Base-by-base conservation (phyloP, 35 echinoderm and acorn worm genomes). In the Lytechinus variegatus region DNA sequence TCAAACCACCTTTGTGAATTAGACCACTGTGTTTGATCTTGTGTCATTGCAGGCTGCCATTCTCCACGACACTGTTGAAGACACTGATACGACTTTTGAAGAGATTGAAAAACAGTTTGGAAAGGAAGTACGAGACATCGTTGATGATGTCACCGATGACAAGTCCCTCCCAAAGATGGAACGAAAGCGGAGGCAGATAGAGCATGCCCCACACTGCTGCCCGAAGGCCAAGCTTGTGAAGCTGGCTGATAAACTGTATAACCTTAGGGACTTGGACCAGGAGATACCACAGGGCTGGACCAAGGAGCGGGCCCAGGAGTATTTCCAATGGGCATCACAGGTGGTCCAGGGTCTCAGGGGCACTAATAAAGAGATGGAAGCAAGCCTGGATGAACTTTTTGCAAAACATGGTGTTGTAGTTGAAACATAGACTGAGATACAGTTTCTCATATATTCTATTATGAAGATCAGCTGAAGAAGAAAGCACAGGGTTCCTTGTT, bases 21-120 rank as follows among this genome's bases (percentile, higher is more conserved):
- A 58, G 13, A 58, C 9, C 13, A 79, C 66, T 79, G 19, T 24
- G 6, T 79, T n/a, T 79, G 16, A 24, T 24, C 19, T 79, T 79
- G 5, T n/a, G n/a, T 24, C 12, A 79, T 79, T 16, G 28, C 53
- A 99, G 98, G 98, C 98, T 92, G 98, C 98, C 54, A 24, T 99
- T 79, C 95, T 99, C 24, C 98, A 99, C 92, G 98, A 99, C 91
- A 99, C 98, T 24, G 98, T 99, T 14, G 98, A 99, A 89, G 98
- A 99, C 94, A 99, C 98, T 0, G 96, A 99, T 9, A 99, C 98
- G 16, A 94, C 98, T 9, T 97, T 99, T 96, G 98, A 99, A 55
- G 98, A 99, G 93, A 96, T 99, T 21, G 98, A 99, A 87, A 94
- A 96, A 60, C 95, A 96, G 29, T 99, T 99, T 91, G 98, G 98